Evolutionary conservation across 2,888 invertebrate species (phyloP), one percentile per base, ranked within the genome.

Genomic region (Drosophila nr. medialis): DNA sequence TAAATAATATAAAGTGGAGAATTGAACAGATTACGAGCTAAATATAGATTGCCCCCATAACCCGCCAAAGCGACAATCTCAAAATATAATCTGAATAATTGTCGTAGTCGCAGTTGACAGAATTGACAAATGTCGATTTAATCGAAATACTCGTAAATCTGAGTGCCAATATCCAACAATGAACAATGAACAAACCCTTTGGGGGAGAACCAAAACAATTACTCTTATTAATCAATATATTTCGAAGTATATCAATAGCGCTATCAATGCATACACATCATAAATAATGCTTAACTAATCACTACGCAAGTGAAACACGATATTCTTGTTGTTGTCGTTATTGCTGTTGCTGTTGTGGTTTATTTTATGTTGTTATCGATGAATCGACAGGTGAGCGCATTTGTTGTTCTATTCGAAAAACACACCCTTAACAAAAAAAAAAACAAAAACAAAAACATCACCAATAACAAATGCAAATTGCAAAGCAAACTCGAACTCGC

Each of bases 41-140:
- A 62, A 55, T 64, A 66, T 81, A 81, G 63, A 1, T 36, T 65
- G 81, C 54, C 69, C 69, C 77, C 78, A 68, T 81, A 77, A 77
- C 77, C 81, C 64, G 58, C 62, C 72, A 59, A 65, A 48, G 53
- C 50, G 36, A 18, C 68, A 79, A 81, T 79, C 78, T 77, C 55
- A 62, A 73, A 77, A 77, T 66, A 69, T 73, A 79, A 81, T 64
- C 81, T 69, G 65, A 76, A 56, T 66, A 66, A 65, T 58, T 54
- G 40, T 38, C 54, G 40, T 18, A 60, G 15, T 32, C 51, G 66
- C 48, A 49, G 50, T 50, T 67, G 45, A 45, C 32, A n/a, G 40
- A 68, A 56, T 49, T 55, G 24, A 27, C 51, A 60, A 48, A 45
- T 60, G 30, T 58, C 21, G 34, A 73, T 38, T 18, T 45, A 40